Base-by-base conservation (phyloP, 1,140 invertebrate genomes). In the Pseudomyrmex gracilis region DNA sequence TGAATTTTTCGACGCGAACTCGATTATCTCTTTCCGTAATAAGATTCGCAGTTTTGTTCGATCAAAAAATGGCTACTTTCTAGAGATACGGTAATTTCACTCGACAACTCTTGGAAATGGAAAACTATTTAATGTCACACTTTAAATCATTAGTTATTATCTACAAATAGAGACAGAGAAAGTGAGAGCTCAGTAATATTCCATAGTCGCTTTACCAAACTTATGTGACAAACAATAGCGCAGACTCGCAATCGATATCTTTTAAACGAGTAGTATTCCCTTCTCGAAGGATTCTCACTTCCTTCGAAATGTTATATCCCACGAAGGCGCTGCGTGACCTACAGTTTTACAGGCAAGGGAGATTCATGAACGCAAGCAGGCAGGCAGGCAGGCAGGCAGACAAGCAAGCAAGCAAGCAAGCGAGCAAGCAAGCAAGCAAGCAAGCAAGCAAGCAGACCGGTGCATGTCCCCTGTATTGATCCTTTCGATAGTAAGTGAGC, bases 391-490 rank as follows among this genome's bases (percentile, higher is more conserved):
- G 5, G 34, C 34, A 34, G 0, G 68, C 12, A 24, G n/a, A 15
- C 67, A 70, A 24, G 78, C 58, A 55, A 20, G 76, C 83, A 66
- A 68, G 70, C 80, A 74, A 63, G 74, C 80, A 80, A 78, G 85
- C 12, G 47, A 49, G 63, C 64, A 13, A 63, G 70, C 82, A 49
- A 61, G 80, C 58, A 7, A 74, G 34, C 57, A 55, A 73, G 70
- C 47, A 24, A 67, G 73, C 83, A 73, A 77, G 73, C 83, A 74
- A 85, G 84, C 78, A 80, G 80, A 82, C 80, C 83, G 86, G 89
- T 90, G 86, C 90, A 91, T 87, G 90, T 91, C 88, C 87, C 89
- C 87, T 51, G 91, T 92, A 92, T 92, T 92, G 91, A 92, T 92
- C 90, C 90, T 91, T 90, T 91, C 90, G 91, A 92, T 92, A 91